Evolutionary conservation across 2,888 invertebrate species (phyloP).

Genomic region (Conistra vaccinii): DNA sequence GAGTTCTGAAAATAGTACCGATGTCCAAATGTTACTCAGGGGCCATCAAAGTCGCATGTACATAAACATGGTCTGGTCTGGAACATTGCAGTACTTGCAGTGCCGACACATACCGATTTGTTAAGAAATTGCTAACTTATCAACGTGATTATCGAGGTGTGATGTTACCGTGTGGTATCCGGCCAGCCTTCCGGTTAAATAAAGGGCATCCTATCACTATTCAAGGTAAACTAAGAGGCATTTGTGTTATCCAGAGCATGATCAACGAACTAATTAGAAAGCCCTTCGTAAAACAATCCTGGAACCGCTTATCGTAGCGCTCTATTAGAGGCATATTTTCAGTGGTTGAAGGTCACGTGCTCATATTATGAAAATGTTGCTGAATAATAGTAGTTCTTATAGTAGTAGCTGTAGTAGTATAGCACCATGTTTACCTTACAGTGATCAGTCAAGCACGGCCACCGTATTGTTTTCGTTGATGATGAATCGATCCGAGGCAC

Average conservation of each 20-base stretch:
- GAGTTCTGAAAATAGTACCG: slow-evolving; percentile 24
- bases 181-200: slow-evolving; percentile 24
- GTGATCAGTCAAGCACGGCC: slow-evolving; percentile 37
- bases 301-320: neutral
- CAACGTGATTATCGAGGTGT: slow-evolving; percentile 51
- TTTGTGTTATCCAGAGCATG: slow-evolving; percentile 12
- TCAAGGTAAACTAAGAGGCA: slow-evolving; percentile 33
- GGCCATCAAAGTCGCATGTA: slow-evolving; percentile 16
- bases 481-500: slow-evolving; percentile 48
- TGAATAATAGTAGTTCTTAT: slow-evolving; percentile 9
- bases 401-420: neutral
- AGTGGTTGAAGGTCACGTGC: slow-evolving; percentile 27
- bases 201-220: slow-evolving; percentile 38
- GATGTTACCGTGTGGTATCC: slow-evolving; percentile 36
- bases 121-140: slow-evolving; percentile 42
- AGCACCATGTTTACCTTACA: slow-evolving; percentile 36
- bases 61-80: slow-evolving; percentile 5
- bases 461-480: slow-evolving; percentile 54
- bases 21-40: neutral
- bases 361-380: neutral
- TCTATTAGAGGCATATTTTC: slow-evolving; percentile 6
- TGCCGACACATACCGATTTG: slow-evolving; percentile 14
- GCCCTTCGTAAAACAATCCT: slow-evolving; percentile 8
- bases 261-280: slow-evolving; percentile 8
- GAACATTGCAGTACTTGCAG: neutral